These are phyloP conservation scores for Varanus komodoensis DNA, from an alignment of 2,113 vertebrate genomes.

Conservation along the genomic window DNA sequence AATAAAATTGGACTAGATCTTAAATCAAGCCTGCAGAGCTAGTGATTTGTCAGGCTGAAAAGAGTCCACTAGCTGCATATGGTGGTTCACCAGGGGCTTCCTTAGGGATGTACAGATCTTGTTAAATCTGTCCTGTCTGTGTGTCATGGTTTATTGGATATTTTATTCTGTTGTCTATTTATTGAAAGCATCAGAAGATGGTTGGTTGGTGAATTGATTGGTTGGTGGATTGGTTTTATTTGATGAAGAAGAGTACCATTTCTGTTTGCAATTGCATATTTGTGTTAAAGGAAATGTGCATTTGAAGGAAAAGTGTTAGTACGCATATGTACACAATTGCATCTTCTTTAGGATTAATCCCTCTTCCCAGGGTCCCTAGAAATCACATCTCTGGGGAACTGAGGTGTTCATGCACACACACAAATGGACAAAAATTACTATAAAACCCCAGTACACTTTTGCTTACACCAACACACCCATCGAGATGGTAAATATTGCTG, in stretches of 20 bases:
- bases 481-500: not conserved
- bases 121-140: too few relatives aligned
- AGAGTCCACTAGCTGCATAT: not conserved
- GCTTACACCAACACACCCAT: not conserved
- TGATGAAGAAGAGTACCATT: too few relatives aligned
- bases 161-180: too few relatives aligned
- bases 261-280: too few relatives aligned
- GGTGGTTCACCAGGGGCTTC: not conserved
- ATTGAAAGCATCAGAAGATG: too few relatives aligned
- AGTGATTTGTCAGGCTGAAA: not conserved
- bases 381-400: not conserved
- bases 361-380: not conserved
- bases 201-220: too few relatives aligned
- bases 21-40: conserved; percentile 3
- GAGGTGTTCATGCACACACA: not conserved
- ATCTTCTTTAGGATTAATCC: not conserved
- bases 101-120: not conserved
- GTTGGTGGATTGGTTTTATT: too few relatives aligned
- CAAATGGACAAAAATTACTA: not conserved
- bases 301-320: not conserved
- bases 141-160: too few relatives aligned
- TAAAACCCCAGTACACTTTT: not conserved
- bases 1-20: conserved; percentile 17
- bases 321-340: not conserved
- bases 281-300: too few relatives aligned